Conservation (phyloP, 2,888 invertebrate species). For the Eilema sororculum region DNA sequence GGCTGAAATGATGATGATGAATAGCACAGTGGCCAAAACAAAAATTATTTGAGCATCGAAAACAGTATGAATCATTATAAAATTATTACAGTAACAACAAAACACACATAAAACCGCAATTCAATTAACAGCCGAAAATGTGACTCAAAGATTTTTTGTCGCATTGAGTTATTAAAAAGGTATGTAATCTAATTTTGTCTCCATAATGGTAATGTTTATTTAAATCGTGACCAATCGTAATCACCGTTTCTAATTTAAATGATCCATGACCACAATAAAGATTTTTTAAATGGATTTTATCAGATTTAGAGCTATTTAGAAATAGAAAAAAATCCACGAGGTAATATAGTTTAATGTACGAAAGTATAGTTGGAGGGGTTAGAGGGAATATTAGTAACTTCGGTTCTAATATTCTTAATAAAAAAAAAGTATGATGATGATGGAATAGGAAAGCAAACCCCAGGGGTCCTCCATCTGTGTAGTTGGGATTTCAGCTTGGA, state of each 20-base stretch:
- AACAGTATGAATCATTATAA: neutral
- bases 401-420: too few species aligned
- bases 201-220: conserved; percentile 61
- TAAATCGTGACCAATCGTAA: conserved; percentile 71
- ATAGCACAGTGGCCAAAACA: neutral
- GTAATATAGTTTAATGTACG: neutral
- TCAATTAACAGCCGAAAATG: neutral
- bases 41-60: neutral
- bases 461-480: too few species aligned
- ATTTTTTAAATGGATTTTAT: conserved; percentile 12
- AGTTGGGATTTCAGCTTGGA: too few species aligned
- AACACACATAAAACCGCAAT: neutral
- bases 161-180: conserved; percentile 13
- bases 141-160: neutral
- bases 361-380: neutral
- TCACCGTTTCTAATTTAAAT: conserved; percentile 68
- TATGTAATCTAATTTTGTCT: conserved; percentile 58
- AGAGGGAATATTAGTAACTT: too few species aligned
- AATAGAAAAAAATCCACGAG: neutral
- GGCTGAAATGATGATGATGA: too few species aligned
- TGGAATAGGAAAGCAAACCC: too few species aligned
- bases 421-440: too few species aligned
- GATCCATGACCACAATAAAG: conserved; percentile 54
- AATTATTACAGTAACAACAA: neutral
- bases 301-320: neutral